phyloP scores from a whole-genome alignment of 2,113 vertebrate genomes.

The Pholis gunnellus region DNA sequence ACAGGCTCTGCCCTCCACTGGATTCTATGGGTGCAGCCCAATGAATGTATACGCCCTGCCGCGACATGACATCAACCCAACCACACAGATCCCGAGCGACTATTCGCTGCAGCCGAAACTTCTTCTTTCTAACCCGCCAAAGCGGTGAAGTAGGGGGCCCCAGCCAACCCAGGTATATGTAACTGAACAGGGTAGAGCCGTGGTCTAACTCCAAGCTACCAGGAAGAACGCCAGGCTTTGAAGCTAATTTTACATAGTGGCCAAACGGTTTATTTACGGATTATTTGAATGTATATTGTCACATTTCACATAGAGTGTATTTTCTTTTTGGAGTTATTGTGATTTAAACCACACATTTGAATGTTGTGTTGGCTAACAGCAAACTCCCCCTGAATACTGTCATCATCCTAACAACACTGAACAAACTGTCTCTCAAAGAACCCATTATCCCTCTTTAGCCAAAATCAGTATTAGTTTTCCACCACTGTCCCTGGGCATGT shows the following conservation, averaged over 20 bases:
- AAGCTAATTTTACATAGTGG: neutral
- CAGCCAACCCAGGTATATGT: neutral
- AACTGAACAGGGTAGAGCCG: neutral
- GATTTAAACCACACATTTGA: constrained; percentile 6
- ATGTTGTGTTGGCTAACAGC: constrained; percentile 13
- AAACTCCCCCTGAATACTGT: constrained; percentile 41
- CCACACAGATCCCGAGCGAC: no score
- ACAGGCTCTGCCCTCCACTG: neutral
- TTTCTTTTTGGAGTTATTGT: neutral
- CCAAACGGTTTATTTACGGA: neutral
- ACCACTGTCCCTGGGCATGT: constrained; percentile 66
- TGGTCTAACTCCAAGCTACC: neutral
- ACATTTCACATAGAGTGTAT: neutral
- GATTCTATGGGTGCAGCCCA: neutral
- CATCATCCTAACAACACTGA: constrained; percentile 53
- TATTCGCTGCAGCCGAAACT: no score
- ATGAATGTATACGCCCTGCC: neutral
- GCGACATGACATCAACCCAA: no score
- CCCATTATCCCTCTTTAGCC: constrained; percentile 42
- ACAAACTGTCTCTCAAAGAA: constrained; percentile 43
- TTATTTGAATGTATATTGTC: neutral
- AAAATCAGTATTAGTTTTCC: constrained; percentile 70
- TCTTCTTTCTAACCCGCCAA: no score
- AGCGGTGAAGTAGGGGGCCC: no score
- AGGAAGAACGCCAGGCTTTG: neutral